Conservation (phyloP, 2,113 vertebrate genomes). For the Hippocampus barbouri region DNA sequence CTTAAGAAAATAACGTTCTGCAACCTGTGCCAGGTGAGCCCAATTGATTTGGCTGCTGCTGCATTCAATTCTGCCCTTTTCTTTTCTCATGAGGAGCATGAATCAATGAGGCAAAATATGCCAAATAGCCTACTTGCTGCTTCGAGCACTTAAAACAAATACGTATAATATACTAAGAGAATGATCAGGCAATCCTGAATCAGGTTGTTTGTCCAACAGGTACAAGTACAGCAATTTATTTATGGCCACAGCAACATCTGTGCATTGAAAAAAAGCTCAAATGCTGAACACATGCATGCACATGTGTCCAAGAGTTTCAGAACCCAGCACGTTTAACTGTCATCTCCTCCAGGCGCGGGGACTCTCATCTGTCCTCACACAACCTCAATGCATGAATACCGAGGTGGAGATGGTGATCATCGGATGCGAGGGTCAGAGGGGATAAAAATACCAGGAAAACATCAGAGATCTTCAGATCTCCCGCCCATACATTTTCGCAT, state of each 20-base stretch:
- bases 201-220: neutral
- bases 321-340: too few species aligned
- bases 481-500: constrained; percentile 24
- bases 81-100: neutral
- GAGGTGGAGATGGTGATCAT: constrained; percentile 3
- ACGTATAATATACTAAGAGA: neutral
- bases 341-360: too few species aligned
- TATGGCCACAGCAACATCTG: too few species aligned
- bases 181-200: neutral
- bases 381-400: constrained; percentile 39
- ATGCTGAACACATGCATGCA: neutral
- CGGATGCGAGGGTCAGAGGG: constrained; percentile 15
- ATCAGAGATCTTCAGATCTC: constrained; percentile 15
- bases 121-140: neutral
- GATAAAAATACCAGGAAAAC: constrained; percentile 25
- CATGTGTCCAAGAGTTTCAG: neutral
- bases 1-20: neutral
- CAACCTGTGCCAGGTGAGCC: neutral
- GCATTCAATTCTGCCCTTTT: neutral
- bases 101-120: neutral
- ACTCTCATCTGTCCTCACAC: constrained; percentile 39
- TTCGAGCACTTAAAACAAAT: neutral
- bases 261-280: neutral
- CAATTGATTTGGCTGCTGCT: neutral
- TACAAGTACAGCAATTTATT: too few species aligned